Conservation (phyloP, 1,140 invertebrate species). For the Drosophila chauvacae region DNA sequence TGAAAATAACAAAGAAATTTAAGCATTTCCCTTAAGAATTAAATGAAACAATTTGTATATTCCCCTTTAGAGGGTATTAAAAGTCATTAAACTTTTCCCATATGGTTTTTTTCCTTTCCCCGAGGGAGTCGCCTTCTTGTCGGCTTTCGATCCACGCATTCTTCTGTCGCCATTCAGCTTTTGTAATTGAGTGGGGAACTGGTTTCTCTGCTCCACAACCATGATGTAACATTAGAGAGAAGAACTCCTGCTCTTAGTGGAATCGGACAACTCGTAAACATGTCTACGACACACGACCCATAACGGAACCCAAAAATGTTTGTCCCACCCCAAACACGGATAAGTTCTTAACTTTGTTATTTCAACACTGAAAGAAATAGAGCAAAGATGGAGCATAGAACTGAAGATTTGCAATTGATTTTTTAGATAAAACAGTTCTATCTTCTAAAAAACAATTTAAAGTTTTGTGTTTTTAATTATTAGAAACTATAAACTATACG, state of each 20-base stretch:
- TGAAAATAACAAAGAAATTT: too few relatives aligned
- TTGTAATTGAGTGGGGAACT: conserved; percentile 38
- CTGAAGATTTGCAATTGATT: background rate
- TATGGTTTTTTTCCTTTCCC: conserved; percentile 16
- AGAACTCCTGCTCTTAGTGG: conserved; percentile 15
- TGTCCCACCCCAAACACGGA: conserved; percentile 13
- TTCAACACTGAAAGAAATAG: conserved; percentile 11
- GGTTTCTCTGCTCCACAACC: conserved; percentile 38
- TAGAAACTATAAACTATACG: too few relatives aligned
- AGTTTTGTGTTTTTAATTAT: too few relatives aligned
- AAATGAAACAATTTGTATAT: too few relatives aligned
- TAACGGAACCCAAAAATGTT: conserved; percentile 42
- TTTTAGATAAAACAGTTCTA: too few relatives aligned
- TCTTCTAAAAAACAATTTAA: too few relatives aligned
- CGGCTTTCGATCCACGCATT: conserved; percentile 33
- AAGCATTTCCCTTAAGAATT: background rate
- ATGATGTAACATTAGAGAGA: conserved; percentile 35
- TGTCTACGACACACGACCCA: conserved; percentile 38
- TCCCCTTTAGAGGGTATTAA: conserved; percentile 3
- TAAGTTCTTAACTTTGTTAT: conserved; percentile 30
- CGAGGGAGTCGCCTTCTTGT: conserved; percentile 16
- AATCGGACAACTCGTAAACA: conserved; percentile 32
- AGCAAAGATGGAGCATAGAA: background rate
- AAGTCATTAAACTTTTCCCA: conserved; percentile 35
- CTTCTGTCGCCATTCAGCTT: conserved; percentile 40